These are phyloP conservation scores for Protaetia brevitarsis DNA, from an alignment of 1,140 invertebrate genomes.

Conservation along the genomic window DNA sequence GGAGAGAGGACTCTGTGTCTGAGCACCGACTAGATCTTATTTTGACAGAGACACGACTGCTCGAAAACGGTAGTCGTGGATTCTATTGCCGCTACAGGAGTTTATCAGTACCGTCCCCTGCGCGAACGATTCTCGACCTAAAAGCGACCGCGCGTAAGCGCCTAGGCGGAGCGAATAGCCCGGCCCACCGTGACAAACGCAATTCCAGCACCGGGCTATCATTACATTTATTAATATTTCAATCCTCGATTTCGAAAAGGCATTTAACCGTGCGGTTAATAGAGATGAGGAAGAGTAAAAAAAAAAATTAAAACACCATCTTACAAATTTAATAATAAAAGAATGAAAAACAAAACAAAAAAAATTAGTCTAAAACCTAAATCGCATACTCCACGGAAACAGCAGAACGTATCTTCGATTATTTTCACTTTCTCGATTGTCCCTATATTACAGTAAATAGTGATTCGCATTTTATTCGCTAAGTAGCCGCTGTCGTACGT, in stretches of 20 bases:
- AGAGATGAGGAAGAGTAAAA: too few species aligned
- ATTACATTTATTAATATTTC: constrained; percentile 7
- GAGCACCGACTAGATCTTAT: constrained; percentile 11
- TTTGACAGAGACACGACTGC: constrained; percentile 5
- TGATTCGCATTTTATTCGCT: not conserved
- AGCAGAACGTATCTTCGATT: too few species aligned
- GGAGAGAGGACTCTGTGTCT: constrained; percentile 4
- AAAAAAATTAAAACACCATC: too few species aligned
- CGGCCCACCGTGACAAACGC: constrained; percentile 2
- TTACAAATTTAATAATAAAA: too few species aligned
- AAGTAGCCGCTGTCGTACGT: not conserved
- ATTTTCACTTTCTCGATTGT: too few species aligned
- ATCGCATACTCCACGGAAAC: too few species aligned
- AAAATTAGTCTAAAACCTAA: too few species aligned
- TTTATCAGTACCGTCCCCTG: constrained; percentile 13
- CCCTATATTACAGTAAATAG: too few species aligned
- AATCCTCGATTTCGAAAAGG: not conserved
- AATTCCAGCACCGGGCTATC: constrained; percentile 6
- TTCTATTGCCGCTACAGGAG: constrained; percentile 3
- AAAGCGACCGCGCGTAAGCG: not conserved
- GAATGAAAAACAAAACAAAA: too few species aligned
- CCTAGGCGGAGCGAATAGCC: not conserved
- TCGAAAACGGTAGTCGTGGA: not conserved
- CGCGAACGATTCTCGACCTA: not conserved
- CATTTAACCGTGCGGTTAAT: not conserved